Evolutionary conservation across 2,797 vertebrate species (phyloP).

Genomic region (Glossophaga mutica): DNA sequence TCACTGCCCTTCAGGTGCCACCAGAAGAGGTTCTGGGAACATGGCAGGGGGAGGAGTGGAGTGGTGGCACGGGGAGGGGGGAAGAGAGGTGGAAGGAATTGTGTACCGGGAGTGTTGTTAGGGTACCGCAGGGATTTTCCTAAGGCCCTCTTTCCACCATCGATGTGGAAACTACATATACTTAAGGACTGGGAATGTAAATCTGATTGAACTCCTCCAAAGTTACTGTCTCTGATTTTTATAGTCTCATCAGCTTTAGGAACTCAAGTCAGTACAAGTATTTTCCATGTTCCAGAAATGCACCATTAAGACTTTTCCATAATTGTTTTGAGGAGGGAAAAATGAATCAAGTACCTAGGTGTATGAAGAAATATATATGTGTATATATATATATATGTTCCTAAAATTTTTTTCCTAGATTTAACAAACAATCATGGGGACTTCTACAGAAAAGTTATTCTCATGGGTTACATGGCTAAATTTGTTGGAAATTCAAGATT

Average conservation of each 20-base stretch:
- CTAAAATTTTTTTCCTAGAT: not conserved
- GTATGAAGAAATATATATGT: not conserved
- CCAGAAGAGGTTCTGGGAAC: not conserved
- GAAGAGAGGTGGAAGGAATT: no score
- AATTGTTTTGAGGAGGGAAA: not conserved
- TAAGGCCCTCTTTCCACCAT: not conserved
- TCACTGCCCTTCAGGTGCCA: not conserved
- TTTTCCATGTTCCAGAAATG: not conserved
- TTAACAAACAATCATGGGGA: not conserved
- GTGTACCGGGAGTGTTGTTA: no score
- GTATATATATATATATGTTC: not conserved
- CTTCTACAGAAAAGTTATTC: not conserved
- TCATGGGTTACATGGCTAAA: not conserved
- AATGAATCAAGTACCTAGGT: not conserved
- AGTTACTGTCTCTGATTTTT: not conserved
- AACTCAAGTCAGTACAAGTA: not conserved
- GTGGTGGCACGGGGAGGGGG: fast-evolving
- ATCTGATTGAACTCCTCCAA: not conserved
- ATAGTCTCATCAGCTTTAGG: not conserved
- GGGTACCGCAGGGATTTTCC: not conserved
- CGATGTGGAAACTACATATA: not conserved
- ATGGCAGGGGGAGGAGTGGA: no score
- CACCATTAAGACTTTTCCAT: not conserved
- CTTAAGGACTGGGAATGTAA: not conserved
- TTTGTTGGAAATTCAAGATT: not conserved